phyloP scores from a whole-genome alignment of 2,888 invertebrate genomes.

The Hypolimnas misippus region DNA sequence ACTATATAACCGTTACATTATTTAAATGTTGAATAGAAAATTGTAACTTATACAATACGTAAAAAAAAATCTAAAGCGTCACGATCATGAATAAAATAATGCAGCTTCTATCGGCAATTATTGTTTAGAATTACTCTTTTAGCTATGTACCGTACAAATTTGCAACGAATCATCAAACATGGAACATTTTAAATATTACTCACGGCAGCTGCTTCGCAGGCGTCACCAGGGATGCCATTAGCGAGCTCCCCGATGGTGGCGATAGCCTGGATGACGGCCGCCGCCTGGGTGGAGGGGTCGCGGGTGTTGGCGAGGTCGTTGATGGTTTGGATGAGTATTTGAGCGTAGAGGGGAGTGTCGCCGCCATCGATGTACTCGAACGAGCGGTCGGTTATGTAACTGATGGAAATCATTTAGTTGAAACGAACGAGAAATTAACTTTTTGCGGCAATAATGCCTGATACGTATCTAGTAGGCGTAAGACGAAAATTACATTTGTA shows the following conservation, averaged over 20 bases:
- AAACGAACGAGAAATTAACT: neutral
- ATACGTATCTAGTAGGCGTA: too few relatives aligned
- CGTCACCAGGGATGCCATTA: conserved; percentile 60
- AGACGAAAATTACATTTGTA: too few relatives aligned
- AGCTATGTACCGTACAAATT: too few relatives aligned
- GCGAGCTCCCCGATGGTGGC: conserved; percentile 52
- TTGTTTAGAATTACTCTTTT: too few relatives aligned
- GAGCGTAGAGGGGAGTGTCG: conserved; percentile 52
- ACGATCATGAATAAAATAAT: too few relatives aligned
- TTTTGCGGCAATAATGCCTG: too few relatives aligned
- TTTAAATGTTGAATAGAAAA: too few relatives aligned
- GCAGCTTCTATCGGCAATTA: too few relatives aligned
- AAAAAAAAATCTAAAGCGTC: too few relatives aligned
- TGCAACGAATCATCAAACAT: too few relatives aligned
- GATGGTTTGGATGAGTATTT: conserved; percentile 48
- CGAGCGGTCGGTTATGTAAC: conserved; percentile 48
- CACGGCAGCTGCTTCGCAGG: conserved; percentile 63
- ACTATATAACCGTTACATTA: too few relatives aligned
- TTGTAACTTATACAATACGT: too few relatives aligned
- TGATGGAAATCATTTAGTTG: conserved; percentile 25
- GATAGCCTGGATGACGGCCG: conserved; percentile 53
- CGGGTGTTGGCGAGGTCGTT: conserved; percentile 51
- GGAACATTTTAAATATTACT: conserved; percentile 45
- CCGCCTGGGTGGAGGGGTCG: conserved; percentile 50
- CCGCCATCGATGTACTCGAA: conserved; percentile 55